Evolutionary conservation across 2,113 vertebrate genomes (phyloP), one percentile per base, ranked within the genome.

Genomic region (Gasterosteus aculeatus): DNA sequence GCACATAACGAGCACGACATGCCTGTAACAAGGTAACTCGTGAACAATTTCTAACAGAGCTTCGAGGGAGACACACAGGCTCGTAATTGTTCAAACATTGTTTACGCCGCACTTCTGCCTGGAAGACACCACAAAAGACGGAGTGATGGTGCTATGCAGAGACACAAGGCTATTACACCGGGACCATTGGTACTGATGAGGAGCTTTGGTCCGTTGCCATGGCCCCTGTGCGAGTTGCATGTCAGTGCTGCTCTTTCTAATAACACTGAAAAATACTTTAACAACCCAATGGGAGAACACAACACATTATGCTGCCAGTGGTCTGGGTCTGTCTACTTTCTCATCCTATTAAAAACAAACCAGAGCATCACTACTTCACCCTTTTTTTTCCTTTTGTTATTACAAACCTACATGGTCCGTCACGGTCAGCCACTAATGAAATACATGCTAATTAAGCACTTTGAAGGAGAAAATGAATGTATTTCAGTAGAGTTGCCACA

Each of bases 71-170:
- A 83, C 77, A 70, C 71, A 74, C 75, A 81, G 83, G 60, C 81
- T 77, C 66, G 67, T 91, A 87, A 90, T 89, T 87, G 85, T 87
- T 82, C 73, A 88, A 91, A 87, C 66, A 69, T 75, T 91, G 85
- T 92, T 90, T 88, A 87, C 78, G 87, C 77, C 76, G 72, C 72
- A 74, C 60, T 64, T 71, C 71, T 91, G 87, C 86, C 86, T 87
- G 78, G 78, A 89, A 92, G 85, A 89, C 77, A 77, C 86, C 89
- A 88, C 89, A 90, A 90, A 89, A 87, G 64, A 46, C 47, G 76
- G 67, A 83, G 74, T 89, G 80, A 89, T 84, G 61, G 68, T 84
- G 75, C 64, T 77, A 86, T 81, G 80, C 81, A 84, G 71, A 83
- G 77, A 87, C 81, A 76, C 71, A 47, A 78, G 81, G 76, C 42